Evolutionary conservation across 2,113 vertebrate genomes (phyloP).

Genomic region (Paradisaea rubra): DNA sequence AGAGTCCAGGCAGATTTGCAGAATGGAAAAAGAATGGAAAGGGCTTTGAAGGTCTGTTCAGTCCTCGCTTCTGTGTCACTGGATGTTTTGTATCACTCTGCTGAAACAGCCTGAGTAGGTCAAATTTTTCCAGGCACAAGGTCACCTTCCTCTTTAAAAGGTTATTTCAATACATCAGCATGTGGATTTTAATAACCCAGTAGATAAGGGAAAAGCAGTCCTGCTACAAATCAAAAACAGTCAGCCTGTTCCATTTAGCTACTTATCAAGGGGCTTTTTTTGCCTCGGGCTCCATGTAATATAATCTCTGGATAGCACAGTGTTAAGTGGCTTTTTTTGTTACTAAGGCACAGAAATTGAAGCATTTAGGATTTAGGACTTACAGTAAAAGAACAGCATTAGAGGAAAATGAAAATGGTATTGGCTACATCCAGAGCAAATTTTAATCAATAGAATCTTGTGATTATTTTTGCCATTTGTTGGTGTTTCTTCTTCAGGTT

Average conservation of each 20-base stretch:
- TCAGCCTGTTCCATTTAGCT: not conserved
- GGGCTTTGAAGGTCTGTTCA: not conserved
- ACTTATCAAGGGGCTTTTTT: not conserved
- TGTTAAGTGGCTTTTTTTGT: not conserved
- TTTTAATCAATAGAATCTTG: not conserved
- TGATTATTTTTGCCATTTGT: not conserved
- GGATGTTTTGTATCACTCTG: not conserved
- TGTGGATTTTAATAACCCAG: not conserved
- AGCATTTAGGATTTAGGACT: not conserved
- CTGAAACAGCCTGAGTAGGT: not conserved
- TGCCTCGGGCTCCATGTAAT: not conserved
- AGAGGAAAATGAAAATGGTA: not conserved
- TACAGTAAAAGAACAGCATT: not conserved
- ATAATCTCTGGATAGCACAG: not conserved
- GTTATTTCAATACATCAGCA: not conserved
- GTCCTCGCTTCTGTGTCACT: not conserved
- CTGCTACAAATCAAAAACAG: not conserved
- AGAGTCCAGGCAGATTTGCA: not conserved
- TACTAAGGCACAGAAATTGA: not conserved
- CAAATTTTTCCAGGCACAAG: not conserved
- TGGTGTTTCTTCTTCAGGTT: not conserved
- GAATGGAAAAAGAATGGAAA: not conserved
- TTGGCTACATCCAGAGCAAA: not conserved
- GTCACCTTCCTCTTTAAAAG: not conserved
- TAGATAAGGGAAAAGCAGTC: not conserved